Evolutionary conservation across 2,113 vertebrate species (phyloP).

Genomic region (Engystomops pustulosus): DNA sequence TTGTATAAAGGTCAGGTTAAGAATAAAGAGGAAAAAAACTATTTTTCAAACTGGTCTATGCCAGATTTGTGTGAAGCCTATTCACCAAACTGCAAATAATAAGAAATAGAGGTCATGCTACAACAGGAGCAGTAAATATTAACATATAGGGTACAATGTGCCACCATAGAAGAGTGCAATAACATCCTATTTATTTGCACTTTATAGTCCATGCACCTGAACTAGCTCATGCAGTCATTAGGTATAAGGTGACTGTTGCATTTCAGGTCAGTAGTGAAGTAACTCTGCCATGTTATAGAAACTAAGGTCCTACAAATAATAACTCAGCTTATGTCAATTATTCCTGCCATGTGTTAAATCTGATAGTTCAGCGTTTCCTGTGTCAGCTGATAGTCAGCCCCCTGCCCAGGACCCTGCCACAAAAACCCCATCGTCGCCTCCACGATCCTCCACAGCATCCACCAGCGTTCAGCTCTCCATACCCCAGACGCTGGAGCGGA

Average conservation of each 20-base stretch:
- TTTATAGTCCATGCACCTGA: not conserved
- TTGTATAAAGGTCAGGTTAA: not conserved
- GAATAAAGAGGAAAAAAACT: not conserved
- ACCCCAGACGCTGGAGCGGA: too few species aligned
- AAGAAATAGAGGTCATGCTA: not conserved
- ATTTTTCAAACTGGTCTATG: not conserved
- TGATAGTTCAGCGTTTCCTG: too few species aligned
- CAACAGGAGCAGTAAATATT: not conserved
- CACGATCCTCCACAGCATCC: too few species aligned
- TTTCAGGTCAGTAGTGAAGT: not conserved
- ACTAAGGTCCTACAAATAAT: not conserved
- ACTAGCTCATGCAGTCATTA: not conserved
- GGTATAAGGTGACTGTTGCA: not conserved
- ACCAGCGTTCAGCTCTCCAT: too few species aligned
- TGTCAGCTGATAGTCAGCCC: too few species aligned
- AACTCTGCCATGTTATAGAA: not conserved
- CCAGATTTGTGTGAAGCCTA: not conserved
- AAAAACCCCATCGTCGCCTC: too few species aligned
- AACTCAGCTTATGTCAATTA: too few species aligned
- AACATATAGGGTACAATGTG: slow-evolving; percentile 8
- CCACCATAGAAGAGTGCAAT: not conserved
- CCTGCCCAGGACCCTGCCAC: too few species aligned
- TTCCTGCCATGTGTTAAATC: too few species aligned
- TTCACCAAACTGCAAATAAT: slow-evolving; percentile 12
- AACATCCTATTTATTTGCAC: not conserved